Base-by-base conservation (phyloP, 2,888 invertebrate species). In the Carpatolechia fugitivella region DNA sequence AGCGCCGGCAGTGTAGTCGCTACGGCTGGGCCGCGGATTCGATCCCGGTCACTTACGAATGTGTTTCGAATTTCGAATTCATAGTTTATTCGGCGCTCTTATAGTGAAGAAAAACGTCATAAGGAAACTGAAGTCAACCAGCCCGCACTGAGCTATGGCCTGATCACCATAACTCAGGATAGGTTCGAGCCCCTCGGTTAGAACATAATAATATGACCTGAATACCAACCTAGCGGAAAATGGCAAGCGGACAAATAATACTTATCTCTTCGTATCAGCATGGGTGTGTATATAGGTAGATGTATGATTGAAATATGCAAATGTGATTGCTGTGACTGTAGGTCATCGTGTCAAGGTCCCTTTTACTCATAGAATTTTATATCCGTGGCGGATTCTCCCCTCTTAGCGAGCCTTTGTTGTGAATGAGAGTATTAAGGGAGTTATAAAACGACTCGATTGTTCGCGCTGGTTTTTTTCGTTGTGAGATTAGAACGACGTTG, bases 251-350 rank as follows among this genome's bases (percentile, higher is more conserved):
- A 55, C 49, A 38, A 30, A 40, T 13, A 29, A 24, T 44, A 24
- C 38, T 56, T 57, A 24, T 54, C 36, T 36, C 24, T 36, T 36
- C 24, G 13, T 50, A 24, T 20, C 20, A 52, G 53, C 52, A 53
- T 56, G 60, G 60, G 52, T 58, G 35, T 69, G 52, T n/a, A n/a
- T n/a, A n/a, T n/a, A n/a, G n/a, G n/a, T 31, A 41, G 36, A 56
- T 52, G 35, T 64, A 70, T 62, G 67, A 64, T 61, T 62, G 62
- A 65, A 62, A 66, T 64, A 72, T 74, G 72, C 68, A 74, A 74
- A 74, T 70, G 58, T 38, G 53, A 66, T 64, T 55, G 61, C 56
- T 58, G 62, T 65, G 69, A 61, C 56, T 60, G 56, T 61, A 61
- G 66, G 69, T 69, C 68, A 70, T 66, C 63, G 66, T 68, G 68